These are phyloP conservation scores for Trialeurodes vaporariorum DNA, from an alignment of 1,140 invertebrate genomes.

Conservation along the genomic window DNA sequence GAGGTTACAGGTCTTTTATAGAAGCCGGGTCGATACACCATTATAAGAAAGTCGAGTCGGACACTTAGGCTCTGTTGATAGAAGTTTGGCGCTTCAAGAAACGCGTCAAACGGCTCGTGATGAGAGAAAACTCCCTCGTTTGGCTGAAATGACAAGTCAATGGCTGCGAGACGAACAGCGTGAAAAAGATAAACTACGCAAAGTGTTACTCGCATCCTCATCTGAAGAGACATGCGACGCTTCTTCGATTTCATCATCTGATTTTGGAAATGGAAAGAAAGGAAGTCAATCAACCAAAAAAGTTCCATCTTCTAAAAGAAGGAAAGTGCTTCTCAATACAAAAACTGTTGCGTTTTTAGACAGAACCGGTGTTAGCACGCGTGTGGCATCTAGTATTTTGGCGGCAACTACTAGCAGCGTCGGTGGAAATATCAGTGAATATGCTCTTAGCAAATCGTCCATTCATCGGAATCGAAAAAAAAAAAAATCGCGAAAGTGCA, in stretches of 20 bases:
- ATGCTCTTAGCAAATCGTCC: not conserved
- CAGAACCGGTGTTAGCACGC: not conserved
- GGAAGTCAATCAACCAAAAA: not conserved
- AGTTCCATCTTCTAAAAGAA: too few relatives aligned
- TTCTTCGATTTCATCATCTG: not conserved
- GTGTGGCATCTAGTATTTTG: not conserved
- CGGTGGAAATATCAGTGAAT: conserved; percentile 5
- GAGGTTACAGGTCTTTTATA: too few relatives aligned
- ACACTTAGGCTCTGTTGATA: not conserved
- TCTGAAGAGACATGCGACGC: not conserved
- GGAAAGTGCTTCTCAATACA: not conserved
- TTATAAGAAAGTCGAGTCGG: not conserved
- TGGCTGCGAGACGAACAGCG: not conserved
- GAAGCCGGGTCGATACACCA: too few relatives aligned
- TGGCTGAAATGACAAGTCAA: not conserved
- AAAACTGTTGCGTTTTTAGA: not conserved
- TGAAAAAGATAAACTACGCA: not conserved
- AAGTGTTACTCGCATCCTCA: not conserved
- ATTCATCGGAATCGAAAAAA: not conserved
- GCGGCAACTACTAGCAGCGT: conserved; percentile 4
- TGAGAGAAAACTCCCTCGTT: not conserved
- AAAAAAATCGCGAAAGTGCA: not conserved
- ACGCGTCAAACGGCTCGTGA: not conserved
- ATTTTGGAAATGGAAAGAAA: not conserved
- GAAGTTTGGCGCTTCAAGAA: not conserved